phyloP scores from a whole-genome alignment of 2,797 vertebrate genomes.

The Ceryle rudis region DNA sequence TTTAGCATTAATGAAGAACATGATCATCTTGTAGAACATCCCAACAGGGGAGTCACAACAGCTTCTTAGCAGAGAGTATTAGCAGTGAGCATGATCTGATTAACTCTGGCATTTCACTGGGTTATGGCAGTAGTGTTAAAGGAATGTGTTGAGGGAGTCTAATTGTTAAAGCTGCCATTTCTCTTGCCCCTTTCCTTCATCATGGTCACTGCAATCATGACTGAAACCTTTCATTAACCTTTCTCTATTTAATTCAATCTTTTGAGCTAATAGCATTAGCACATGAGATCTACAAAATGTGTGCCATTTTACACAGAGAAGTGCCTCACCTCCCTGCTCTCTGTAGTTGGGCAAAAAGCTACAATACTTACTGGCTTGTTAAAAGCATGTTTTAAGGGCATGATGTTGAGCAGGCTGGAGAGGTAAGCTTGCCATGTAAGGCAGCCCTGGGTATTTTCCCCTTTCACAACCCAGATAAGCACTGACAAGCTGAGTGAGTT shows the following conservation, averaged over 20 bases:
- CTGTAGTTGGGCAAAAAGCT: background rate
- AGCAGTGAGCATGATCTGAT: constrained; percentile 60
- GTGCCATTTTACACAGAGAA: constrained; percentile 23
- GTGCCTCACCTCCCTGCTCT: constrained; percentile 7
- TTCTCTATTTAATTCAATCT: constrained; percentile 74
- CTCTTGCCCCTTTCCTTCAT: constrained; percentile 69
- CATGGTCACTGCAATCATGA: constrained; percentile 63
- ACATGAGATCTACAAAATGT: constrained; percentile 46
- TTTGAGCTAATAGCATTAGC: constrained; percentile 70
- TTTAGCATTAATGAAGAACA: constrained; percentile 46
- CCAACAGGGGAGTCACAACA: constrained; percentile 36
- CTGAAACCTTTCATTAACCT: constrained; percentile 79
- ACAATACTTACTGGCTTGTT: background rate
- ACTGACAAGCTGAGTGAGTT: background rate
- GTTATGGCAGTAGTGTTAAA: constrained; percentile 60
- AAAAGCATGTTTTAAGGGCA: background rate
- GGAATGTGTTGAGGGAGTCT: constrained; percentile 62
- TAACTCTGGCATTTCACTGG: constrained; percentile 60
- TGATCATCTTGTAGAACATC: constrained; percentile 34
- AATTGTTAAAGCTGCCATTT: constrained; percentile 72
- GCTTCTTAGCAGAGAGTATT: background rate
- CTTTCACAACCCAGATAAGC: background rate
- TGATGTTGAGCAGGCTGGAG: background rate
- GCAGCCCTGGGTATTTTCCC: background rate
- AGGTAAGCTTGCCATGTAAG: background rate